Conservation (phyloP, 2,113 vertebrate species). For the Colossoma macropomum region DNA sequence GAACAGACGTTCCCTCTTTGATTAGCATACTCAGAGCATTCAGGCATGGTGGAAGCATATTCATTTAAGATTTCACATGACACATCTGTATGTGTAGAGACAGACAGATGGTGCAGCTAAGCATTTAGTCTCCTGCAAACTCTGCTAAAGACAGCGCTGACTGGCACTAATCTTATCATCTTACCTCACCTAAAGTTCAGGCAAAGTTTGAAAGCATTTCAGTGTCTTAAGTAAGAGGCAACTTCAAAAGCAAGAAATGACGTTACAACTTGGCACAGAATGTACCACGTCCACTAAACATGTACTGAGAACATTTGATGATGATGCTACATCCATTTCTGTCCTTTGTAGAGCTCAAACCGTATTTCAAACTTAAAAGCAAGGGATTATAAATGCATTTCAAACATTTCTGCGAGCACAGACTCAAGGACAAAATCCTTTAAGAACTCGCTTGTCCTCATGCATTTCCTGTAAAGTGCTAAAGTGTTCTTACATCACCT, state of each 20-base stretch:
- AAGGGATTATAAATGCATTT: neutral
- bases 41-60: slow-evolving; percentile 9
- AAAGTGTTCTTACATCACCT: neutral
- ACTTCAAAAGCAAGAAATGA: neutral
- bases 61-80: slow-evolving; percentile 13
- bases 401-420: slow-evolving; percentile 2
- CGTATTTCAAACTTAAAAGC: neutral
- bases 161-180: neutral
- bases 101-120: slow-evolving; percentile 37
- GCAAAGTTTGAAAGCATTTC: slow-evolving; percentile 18
- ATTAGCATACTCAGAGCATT: neutral
- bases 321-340: neutral
- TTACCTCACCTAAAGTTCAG: slow-evolving; percentile 21
- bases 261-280: neutral
- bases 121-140: slow-evolving; percentile 19
- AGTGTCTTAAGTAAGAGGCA: neutral
- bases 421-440: neutral
- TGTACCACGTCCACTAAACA: neutral
- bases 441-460: neutral
- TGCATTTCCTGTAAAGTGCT: slow-evolving; percentile 3
- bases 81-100: slow-evolving; percentile 27
- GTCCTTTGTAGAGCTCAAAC: neutral
- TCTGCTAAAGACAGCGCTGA: slow-evolving; percentile 29
- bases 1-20: slow-evolving; percentile 25
- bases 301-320: neutral